phyloP scores from a whole-genome alignment of 2,888 invertebrate genomes.

The Cremastinae sp. region DNA sequence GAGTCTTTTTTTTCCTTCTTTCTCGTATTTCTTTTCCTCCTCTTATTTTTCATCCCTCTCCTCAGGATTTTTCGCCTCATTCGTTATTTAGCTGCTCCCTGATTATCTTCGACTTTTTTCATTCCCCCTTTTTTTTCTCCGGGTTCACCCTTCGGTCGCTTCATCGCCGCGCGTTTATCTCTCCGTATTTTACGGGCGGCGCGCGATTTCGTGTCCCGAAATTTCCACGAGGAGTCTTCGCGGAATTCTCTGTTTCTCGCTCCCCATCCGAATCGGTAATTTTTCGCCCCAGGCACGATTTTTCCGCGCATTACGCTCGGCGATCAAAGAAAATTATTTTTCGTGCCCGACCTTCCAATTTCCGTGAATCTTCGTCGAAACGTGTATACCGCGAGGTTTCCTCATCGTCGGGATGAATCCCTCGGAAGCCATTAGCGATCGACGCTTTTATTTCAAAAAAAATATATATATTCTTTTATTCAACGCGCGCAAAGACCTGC shows the following conservation, averaged over 20 bases:
- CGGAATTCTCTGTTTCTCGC: too few species aligned
- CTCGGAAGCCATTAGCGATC: constrained; percentile 7
- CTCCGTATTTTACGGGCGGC: too few species aligned
- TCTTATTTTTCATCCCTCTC: background rate
- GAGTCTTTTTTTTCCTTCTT: background rate
- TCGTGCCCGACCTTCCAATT: background rate
- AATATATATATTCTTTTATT: too few species aligned
- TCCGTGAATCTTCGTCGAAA: too few species aligned
- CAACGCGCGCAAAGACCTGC: too few species aligned
- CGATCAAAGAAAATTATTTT: constrained; percentile 12
- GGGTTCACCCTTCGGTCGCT: too few species aligned
- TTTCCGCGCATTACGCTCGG: background rate
- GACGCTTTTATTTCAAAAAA: background rate
- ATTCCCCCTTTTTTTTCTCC: background rate
- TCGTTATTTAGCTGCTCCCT: background rate
- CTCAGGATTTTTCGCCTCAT: background rate
- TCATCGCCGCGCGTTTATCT: too few species aligned
- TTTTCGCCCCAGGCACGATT: background rate
- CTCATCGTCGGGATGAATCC: background rate
- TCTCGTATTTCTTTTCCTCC: background rate
- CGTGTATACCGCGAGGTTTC: too few species aligned
- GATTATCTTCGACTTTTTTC: background rate
- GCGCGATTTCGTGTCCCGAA: too few species aligned
- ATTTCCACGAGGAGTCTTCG: background rate
- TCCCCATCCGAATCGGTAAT: too few species aligned